These are phyloP conservation scores for Cheumatopsyche charites DNA, from an alignment of 1,140 invertebrate genomes.

Conservation along the genomic window DNA sequence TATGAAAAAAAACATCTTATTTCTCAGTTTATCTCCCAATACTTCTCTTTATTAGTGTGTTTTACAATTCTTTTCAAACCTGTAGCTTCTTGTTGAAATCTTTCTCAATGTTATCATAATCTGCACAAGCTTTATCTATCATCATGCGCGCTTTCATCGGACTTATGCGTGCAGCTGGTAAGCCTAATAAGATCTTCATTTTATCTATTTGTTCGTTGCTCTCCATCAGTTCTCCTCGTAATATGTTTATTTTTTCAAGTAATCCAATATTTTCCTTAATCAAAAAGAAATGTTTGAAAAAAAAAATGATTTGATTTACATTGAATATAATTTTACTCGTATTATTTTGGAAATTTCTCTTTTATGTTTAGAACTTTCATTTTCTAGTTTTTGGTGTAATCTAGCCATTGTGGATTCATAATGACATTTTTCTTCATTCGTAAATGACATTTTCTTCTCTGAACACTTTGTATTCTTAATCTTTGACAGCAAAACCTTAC, in stretches of 20 bases:
- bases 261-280: not conserved
- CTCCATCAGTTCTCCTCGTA: not conserved
- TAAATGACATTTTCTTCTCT: not conserved
- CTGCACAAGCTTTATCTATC: conserved; percentile 65
- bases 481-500: not conserved
- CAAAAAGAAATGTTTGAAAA: not conserved
- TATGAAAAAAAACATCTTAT: no score
- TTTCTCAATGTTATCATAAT: conserved; percentile 66
- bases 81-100: conserved; percentile 65
- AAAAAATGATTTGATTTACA: no score
- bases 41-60: not conserved
- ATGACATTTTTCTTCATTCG: not conserved
- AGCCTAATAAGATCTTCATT: conserved; percentile 73
- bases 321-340: not conserved
- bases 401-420: not conserved
- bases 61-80: conserved; percentile 44
- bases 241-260: not conserved
- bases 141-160: conserved; percentile 64
- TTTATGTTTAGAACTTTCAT: not conserved
- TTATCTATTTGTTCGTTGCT: conserved; percentile 63
- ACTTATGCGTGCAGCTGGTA: conserved; percentile 57
- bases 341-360: not conserved
- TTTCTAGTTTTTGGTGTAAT: not conserved
- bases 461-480: no score
- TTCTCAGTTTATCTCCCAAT: no score